Percentiles rank a stretch among this genome's conserved stretches.
These are phyloP conservation scores for Rhineura floridana DNA, from an alignment of 2,113 vertebrate genomes.

Conservation along the genomic window DNA sequence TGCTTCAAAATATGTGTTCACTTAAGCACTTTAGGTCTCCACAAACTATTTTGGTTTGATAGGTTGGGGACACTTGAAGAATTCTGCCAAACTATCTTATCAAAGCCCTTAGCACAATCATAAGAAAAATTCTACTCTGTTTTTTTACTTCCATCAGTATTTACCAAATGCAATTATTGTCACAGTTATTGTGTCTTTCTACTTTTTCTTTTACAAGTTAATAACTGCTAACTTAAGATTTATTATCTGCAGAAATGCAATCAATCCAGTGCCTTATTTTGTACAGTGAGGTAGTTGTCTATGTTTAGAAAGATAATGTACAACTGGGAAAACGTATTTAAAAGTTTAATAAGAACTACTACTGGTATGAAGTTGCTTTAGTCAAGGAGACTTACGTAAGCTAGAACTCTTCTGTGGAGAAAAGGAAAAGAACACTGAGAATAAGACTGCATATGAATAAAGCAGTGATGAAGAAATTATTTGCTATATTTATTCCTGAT, in stretches of 20 bases:
- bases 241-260: constrained; percentile 61
- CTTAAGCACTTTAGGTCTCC: constrained; percentile 41
- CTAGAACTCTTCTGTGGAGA: background rate
- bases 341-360: background rate
- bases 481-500: background rate
- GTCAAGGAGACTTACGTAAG: background rate
- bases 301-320: background rate
- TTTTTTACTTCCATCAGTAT: constrained; percentile 26
- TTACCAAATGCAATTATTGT: constrained; percentile 57
- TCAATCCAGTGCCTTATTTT: background rate
- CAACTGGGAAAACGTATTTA: background rate
- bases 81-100: constrained; percentile 53
- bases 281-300: background rate
- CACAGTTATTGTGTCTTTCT: constrained; percentile 30
- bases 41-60: constrained; percentile 60
- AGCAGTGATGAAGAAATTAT: background rate
- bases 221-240: constrained; percentile 59
- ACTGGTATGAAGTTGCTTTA: background rate
- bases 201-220: constrained; percentile 38
- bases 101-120: constrained; percentile 38
- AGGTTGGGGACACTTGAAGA: constrained; percentile 44
- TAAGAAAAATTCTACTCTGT: constrained; percentile 49
- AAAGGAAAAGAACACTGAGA: background rate
- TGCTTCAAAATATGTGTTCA: constrained; percentile 43
- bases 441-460: background rate